Evolutionary conservation across 2,797 vertebrate species (phyloP).

Genomic region (Poeciliopsis gracilis): DNA sequence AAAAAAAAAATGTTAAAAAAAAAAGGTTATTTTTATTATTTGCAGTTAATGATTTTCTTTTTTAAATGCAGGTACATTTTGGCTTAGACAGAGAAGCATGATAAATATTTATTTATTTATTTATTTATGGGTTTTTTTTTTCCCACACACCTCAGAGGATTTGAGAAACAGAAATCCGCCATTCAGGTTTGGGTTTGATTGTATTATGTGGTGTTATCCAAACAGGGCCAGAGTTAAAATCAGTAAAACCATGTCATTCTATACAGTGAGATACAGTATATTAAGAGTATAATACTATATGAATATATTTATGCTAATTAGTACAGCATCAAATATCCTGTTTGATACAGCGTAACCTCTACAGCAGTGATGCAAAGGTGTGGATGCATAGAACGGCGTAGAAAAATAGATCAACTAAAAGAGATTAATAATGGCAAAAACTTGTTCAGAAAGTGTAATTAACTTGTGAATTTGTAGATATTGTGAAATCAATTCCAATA

Average conservation of each 20-base stretch:
- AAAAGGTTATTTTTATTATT: neutral
- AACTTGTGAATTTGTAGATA: conserved; percentile 81
- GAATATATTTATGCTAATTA: conserved; percentile 79
- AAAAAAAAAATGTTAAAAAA: neutral
- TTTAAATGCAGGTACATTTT: conserved; percentile 16
- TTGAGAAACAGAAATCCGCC: conserved; percentile 41
- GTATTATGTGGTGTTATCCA: conserved; percentile 46
- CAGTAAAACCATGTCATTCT: conserved; percentile 56
- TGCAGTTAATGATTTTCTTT: neutral
- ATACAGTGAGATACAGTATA: conserved; percentile 66
- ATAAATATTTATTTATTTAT: neutral
- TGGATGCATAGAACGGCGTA: conserved; percentile 72
- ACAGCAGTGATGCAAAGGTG: conserved; percentile 71
- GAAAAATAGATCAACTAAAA: conserved; percentile 61
- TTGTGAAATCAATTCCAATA: conserved; percentile 76
- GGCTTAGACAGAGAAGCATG: conserved; percentile 6
- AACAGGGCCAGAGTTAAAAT: conserved; percentile 64
- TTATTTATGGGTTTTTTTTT: neutral
- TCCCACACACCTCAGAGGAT: conserved; percentile 25
- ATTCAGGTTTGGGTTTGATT: conserved; percentile 45
- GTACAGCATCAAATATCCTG: conserved; percentile 72
- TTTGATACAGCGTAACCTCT: conserved; percentile 76
- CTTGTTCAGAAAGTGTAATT: conserved; percentile 67
- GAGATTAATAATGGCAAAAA: conserved; percentile 65
- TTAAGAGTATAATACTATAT: conserved; percentile 79